These are phyloP conservation scores for Antechinus flavipes DNA, from an alignment of 2,113 vertebrate genomes.

Conservation along the genomic window DNA sequence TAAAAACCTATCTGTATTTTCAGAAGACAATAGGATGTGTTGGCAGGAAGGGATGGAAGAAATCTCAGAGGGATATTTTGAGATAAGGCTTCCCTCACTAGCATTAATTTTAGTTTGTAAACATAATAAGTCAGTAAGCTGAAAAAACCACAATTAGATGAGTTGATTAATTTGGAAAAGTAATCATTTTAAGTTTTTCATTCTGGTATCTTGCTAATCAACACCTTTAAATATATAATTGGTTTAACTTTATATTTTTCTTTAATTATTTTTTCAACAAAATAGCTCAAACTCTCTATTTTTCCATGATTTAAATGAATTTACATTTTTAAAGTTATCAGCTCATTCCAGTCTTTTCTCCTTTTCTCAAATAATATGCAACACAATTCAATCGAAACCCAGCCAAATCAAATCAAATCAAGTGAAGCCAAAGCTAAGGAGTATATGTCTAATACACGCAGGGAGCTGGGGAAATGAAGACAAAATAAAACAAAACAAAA, in stretches of 20 bases:
- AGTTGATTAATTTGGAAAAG: conserved; percentile 16
- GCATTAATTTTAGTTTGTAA: conserved; percentile 22
- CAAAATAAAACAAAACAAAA: not conserved
- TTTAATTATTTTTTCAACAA: not conserved
- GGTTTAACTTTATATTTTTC: conserved; percentile 38
- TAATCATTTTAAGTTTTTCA: conserved; percentile 30
- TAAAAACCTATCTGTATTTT: conserved; percentile 2
- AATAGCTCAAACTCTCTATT: not conserved
- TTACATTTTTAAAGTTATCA: not conserved
- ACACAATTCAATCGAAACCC: not conserved
- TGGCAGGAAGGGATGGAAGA: not conserved
- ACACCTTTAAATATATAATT: not conserved
- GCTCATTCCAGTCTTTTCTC: not conserved
- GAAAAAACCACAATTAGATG: not conserved
- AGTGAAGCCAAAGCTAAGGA: not conserved
- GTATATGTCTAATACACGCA: not conserved
- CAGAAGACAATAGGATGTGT: not conserved
- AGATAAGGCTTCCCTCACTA: conserved; percentile 22
- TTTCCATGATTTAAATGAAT: not conserved
- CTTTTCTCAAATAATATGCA: not conserved
- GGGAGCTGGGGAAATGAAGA: not conserved
- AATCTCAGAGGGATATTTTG: not conserved
- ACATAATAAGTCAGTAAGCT: not conserved
- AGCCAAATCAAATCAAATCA: conserved; percentile 28
- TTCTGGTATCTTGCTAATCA: conserved; percentile 41